Evolutionary conservation across 2,888 invertebrate genomes (phyloP).

Genomic region (Aspidiotus destructor): DNA sequence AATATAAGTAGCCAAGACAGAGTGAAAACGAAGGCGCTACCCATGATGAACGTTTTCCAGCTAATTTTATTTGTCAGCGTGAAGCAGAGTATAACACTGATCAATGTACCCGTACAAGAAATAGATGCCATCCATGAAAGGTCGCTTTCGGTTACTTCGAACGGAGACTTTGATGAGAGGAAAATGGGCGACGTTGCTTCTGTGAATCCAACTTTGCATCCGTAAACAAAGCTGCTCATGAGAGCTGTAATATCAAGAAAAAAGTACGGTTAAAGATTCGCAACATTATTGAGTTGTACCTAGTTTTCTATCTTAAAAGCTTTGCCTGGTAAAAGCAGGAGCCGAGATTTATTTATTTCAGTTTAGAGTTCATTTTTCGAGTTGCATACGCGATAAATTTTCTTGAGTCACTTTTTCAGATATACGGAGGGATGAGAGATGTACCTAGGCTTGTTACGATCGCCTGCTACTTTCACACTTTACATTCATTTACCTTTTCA

Average conservation of each 20-base stretch:
- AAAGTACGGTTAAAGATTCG: no score
- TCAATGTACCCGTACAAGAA: neutral
- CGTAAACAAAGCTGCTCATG: neutral
- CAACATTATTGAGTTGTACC: no score
- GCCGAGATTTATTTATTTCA: no score
- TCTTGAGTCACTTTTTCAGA: no score
- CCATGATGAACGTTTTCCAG: neutral
- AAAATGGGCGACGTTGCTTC: neutral
- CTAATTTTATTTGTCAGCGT: neutral
- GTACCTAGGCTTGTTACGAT: no score
- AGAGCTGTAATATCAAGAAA: neutral
- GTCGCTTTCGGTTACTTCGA: neutral
- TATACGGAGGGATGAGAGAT: no score
- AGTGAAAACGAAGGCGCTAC: neutral
- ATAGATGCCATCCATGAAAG: neutral
- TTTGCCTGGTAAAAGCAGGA: no score
- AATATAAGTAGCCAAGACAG: neutral
- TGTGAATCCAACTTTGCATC: conserved; percentile 5
- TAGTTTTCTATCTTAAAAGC: no score
- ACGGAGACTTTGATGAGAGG: neutral
- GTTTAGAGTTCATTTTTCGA: no score
- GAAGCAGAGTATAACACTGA: conserved; percentile 7
- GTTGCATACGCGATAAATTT: no score
- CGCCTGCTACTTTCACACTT: no score
- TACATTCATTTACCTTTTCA: no score